These are phyloP conservation scores for Isotomurus palustris DNA, from an alignment of 2,888 invertebrate species.

Conservation along the genomic window DNA sequence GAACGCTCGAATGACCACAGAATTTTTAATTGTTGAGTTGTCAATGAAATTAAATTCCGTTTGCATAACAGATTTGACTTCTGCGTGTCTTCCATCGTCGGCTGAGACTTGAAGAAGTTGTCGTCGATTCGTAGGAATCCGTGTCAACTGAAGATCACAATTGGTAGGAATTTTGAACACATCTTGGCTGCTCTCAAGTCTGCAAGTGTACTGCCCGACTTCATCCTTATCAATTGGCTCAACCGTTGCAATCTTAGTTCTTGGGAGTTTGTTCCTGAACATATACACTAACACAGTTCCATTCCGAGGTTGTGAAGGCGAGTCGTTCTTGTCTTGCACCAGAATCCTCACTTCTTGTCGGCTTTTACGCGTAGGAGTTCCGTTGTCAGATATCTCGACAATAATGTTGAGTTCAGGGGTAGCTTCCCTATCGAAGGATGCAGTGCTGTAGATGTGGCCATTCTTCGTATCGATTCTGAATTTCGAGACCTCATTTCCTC, in stretches of 20 bases:
- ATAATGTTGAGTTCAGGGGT: conserved; percentile 79
- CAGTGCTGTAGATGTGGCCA: conserved; percentile 82
- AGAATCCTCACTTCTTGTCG: conserved; percentile 85
- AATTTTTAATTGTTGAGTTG: conserved; percentile 76
- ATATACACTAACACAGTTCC: conserved; percentile 74
- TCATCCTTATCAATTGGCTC: conserved; percentile 87
- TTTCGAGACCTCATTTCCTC: conserved; percentile 81
- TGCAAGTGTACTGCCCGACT: conserved; percentile 84
- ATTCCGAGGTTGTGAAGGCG: conserved; percentile 78
- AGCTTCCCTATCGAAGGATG: conserved; percentile 84
- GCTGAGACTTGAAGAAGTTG: conserved; percentile 70
- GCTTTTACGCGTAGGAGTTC: conserved; percentile 72
- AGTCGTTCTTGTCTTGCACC: conserved; percentile 87
- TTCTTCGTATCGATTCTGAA: conserved; percentile 85
- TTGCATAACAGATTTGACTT: conserved; percentile 80
- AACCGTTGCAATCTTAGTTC: conserved; percentile 83
- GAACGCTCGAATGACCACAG: conserved; percentile 68
- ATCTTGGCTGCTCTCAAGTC: conserved; percentile 56
- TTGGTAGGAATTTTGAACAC: conserved; percentile 61
- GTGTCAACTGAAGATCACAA: conserved; percentile 73
- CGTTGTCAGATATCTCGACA: conserved; percentile 85
- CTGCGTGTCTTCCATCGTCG: conserved; percentile 81
- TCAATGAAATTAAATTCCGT: conserved; percentile 76
- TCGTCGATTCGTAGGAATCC: conserved; percentile 57
- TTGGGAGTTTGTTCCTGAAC: conserved; percentile 68